Conservation (phyloP, 2,113 vertebrate genomes). For the Hippotragus niger region DNA sequence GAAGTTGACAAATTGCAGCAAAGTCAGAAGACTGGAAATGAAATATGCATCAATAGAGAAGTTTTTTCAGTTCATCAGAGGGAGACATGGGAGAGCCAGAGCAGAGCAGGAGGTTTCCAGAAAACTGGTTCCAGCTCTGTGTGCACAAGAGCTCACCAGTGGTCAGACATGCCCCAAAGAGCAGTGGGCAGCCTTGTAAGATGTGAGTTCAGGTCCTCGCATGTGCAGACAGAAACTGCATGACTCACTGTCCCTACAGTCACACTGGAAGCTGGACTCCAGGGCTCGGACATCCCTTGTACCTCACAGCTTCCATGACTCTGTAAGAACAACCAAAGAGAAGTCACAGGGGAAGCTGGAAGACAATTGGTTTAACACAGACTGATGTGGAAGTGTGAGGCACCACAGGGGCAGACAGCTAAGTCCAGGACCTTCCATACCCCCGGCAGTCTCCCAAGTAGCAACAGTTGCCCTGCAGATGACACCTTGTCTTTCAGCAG, state of each 20-base stretch:
- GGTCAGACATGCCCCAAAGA: background rate
- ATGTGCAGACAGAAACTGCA: background rate
- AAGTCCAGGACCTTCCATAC: too few species aligned
- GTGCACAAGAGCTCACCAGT: background rate
- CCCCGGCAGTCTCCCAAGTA: background rate
- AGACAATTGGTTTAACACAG: background rate
- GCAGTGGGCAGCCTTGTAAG: background rate
- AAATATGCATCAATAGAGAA: background rate
- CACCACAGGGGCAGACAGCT: accelerated
- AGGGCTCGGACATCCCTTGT: background rate
- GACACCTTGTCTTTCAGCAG: background rate
- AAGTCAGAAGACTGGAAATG: background rate
- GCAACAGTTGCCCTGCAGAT: accelerated
- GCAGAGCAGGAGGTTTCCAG: background rate
- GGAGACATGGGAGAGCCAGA: background rate
- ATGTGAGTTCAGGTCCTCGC: background rate
- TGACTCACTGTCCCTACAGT: background rate
- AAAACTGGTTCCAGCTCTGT: background rate
- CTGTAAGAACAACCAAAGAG: background rate
- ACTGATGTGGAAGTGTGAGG: accelerated
- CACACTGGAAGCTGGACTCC: background rate
- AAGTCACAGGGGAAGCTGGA: background rate
- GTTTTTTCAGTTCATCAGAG: background rate
- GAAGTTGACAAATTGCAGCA: background rate
- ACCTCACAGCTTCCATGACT: background rate